phyloP scores from a whole-genome alignment of 2,888 invertebrate species.

The Dicyrtomina minuta region DNA sequence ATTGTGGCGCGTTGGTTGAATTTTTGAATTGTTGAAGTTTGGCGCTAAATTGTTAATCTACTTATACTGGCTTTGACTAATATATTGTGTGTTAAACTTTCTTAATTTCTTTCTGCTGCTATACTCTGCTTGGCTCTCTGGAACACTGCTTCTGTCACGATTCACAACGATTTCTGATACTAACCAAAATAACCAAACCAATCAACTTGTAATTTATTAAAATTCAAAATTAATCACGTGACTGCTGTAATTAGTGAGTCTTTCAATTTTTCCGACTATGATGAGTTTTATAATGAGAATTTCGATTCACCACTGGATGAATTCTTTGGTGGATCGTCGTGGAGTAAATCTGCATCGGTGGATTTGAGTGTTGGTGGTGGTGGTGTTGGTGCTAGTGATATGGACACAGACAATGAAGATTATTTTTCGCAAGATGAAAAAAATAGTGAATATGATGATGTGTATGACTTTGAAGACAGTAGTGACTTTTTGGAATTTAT shows the following conservation, averaged over 20 bases:
- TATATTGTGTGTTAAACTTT: not conserved
- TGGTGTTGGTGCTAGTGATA: too few relatives aligned
- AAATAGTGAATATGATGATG: constrained; percentile 54
- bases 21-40: not conserved
- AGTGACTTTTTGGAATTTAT: constrained; percentile 20
- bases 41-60: not conserved
- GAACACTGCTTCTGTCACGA: too few relatives aligned
- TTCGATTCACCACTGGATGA: constrained; percentile 53
- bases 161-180: too few relatives aligned
- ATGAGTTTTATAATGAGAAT: constrained; percentile 52
- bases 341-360: not conserved
- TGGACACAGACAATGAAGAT: not conserved
- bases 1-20: not conserved
- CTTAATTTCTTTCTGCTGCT: not conserved
- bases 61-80: too few relatives aligned
- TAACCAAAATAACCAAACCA: too few relatives aligned
- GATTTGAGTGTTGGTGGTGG: too few relatives aligned
- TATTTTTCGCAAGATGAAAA: constrained; percentile 44
- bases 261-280: constrained; percentile 53
- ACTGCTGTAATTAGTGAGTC: too few relatives aligned
- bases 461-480: constrained; percentile 54
- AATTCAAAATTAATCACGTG: too few relatives aligned
- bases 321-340: constrained; percentile 40
- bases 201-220: too few relatives aligned
- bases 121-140: not conserved